Evolutionary conservation across 2,797 vertebrate species (phyloP).

Genomic region (Allochrocebus solatus): DNA sequence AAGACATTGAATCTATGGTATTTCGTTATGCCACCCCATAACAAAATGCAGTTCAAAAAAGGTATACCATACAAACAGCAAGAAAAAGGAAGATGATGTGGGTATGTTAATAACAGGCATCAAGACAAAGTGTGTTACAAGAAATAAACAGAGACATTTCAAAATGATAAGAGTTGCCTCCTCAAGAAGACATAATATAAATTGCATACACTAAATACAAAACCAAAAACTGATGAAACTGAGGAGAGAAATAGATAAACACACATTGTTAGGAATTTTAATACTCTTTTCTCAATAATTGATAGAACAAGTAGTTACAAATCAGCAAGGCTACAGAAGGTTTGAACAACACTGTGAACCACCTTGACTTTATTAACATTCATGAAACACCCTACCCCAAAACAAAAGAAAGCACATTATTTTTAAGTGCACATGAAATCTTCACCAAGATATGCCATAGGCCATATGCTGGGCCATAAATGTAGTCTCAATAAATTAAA

Average conservation of each 20-base stretch:
- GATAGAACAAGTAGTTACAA: neutral
- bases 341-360: neutral
- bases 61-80: neutral
- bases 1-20: neutral
- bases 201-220: neutral
- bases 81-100: neutral
- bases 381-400: neutral
- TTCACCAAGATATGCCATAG: neutral
- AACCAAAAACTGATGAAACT: neutral
- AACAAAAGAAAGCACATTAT: neutral
- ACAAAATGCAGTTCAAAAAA: neutral
- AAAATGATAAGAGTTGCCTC: neutral
- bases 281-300: neutral
- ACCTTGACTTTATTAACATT: neutral
- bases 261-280: neutral
- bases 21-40: neutral
- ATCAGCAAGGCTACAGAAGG: neutral
- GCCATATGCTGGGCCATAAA: neutral
- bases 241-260: neutral
- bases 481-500: neutral
- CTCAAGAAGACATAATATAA: neutral
- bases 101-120: neutral
- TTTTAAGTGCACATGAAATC: slow-evolving; percentile 42
- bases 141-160: neutral
- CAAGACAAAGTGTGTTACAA: neutral